Evolutionary conservation across 2,113 vertebrate genomes (phyloP).

Genomic region (Paradisaea rubra): DNA sequence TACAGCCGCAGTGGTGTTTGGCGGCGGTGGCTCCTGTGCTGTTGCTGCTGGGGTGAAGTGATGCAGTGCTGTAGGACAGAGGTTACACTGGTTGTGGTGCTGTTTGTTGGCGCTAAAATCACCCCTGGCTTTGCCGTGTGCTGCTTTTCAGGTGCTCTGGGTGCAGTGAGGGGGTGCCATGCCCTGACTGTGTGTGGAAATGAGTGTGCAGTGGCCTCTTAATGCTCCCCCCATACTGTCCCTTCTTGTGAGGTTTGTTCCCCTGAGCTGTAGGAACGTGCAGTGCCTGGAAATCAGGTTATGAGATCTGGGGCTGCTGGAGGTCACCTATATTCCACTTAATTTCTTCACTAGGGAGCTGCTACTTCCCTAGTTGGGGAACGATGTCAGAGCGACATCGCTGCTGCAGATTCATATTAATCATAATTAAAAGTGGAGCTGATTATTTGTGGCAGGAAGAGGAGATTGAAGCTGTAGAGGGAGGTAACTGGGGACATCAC

Average conservation of each 20-base stretch:
- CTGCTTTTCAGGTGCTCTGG: not conserved
- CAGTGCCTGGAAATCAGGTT: not conserved
- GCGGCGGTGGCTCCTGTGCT: not conserved
- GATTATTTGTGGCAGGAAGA: not conserved
- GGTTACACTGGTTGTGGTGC: not conserved
- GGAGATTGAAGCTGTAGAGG: not conserved
- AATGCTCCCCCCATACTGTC: not conserved
- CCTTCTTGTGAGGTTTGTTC: not conserved
- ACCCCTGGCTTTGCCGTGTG: not conserved
- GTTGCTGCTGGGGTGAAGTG: constrained; percentile 13
- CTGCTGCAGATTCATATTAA: not conserved
- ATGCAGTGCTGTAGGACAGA: constrained; percentile 41
- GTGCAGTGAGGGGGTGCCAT: not conserved
- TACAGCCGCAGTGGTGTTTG: not conserved
- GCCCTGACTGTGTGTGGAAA: not conserved
- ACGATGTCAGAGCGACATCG: not conserved
- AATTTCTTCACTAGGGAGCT: not conserved
- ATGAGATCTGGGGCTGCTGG: not conserved
- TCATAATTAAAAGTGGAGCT: not conserved
- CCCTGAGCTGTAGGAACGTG: not conserved
- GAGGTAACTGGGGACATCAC: not conserved
- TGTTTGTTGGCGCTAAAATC: constrained; percentile 47
- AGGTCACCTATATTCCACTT: not conserved
- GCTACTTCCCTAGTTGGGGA: not conserved
- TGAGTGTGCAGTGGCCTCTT: not conserved